Evolutionary conservation across 2,797 vertebrate genomes (phyloP).

Genomic region (Crocodylus rhombifer): DNA sequence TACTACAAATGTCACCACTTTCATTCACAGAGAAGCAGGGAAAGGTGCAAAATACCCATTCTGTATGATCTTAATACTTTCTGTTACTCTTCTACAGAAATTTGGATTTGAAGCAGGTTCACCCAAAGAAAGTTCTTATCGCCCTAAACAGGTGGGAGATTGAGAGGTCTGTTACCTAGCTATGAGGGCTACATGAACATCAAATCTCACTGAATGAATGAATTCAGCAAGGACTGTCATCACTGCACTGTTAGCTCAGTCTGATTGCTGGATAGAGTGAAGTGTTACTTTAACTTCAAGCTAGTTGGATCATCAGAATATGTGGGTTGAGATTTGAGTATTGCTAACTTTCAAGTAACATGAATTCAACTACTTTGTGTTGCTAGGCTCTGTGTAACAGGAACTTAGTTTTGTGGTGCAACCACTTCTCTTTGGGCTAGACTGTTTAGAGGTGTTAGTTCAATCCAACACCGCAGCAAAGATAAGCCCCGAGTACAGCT

Average conservation of each 20-base stretch:
- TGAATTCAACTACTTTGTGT: fast-evolving
- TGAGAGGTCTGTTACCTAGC: fast-evolving
- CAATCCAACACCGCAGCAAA: neutral
- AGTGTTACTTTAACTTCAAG: neutral
- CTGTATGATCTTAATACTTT: neutral
- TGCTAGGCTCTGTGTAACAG: too few relatives aligned
- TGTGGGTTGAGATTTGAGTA: fast-evolving
- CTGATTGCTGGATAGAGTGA: too few relatives aligned
- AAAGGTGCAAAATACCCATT: neutral
- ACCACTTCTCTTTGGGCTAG: too few relatives aligned
- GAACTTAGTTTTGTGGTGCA: too few relatives aligned
- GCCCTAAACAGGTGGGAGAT: neutral
- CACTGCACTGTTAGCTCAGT: neutral
- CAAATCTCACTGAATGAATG: too few relatives aligned
- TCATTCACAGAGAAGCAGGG: neutral
- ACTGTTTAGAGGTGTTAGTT: neutral
- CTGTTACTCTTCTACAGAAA: neutral
- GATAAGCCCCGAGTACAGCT: neutral
- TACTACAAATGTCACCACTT: neutral
- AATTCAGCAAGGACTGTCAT: neutral
- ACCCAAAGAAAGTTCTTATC: neutral
- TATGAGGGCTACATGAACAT: too few relatives aligned
- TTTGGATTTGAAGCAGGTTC: neutral
- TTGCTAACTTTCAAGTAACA: fast-evolving
- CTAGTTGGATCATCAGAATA: fast-evolving